phyloP scores from a whole-genome alignment of 92 coral and sea anemone genomes.

The Porites cylindrica region DNA sequence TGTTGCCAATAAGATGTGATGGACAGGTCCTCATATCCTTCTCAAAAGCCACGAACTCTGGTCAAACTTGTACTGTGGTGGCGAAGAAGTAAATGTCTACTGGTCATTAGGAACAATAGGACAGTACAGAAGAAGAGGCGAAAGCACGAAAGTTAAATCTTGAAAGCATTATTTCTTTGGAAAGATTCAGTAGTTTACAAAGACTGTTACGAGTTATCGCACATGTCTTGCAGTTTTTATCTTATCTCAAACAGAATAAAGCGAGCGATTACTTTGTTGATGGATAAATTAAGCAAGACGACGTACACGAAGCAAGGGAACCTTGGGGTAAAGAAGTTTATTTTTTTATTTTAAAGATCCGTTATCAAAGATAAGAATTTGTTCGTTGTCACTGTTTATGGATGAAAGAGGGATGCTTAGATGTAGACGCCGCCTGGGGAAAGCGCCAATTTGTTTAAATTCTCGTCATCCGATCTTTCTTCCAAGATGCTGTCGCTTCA shows the following conservation, averaged over 20 bases:
- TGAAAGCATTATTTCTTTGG: constrained; percentile 27
- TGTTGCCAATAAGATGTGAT: constrained; percentile 46
- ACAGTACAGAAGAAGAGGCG: constrained; percentile 3
- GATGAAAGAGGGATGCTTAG: constrained; percentile 45
- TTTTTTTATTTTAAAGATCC: background rate
- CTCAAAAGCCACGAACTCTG: constrained; percentile 18
- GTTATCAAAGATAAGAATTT: constrained; percentile 45
- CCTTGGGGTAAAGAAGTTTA: constrained; percentile 52
- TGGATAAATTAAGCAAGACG: constrained; percentile 40
- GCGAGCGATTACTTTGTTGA: background rate
- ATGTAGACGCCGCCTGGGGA: constrained; percentile 34
- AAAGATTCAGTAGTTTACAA: constrained; percentile 44
- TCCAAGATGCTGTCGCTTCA: constrained; percentile 45
- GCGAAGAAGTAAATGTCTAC: background rate
- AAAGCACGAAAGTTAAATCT: background rate
- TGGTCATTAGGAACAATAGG: constrained; percentile 2
- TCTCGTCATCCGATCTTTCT: constrained; percentile 40
- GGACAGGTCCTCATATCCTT: constrained; percentile 28
- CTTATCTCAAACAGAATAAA: constrained; percentile 46
- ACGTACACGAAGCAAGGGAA: constrained; percentile 27
- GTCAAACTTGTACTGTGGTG: constrained; percentile 22
- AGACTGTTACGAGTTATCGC: constrained; percentile 61
- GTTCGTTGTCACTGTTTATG: constrained; percentile 30
- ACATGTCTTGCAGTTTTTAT: constrained; percentile 42
- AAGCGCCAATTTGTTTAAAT: constrained; percentile 38